These are phyloP conservation scores for Cryptoblepharus egeriae DNA, from an alignment of 2,797 vertebrate genomes.

Conservation along the genomic window DNA sequence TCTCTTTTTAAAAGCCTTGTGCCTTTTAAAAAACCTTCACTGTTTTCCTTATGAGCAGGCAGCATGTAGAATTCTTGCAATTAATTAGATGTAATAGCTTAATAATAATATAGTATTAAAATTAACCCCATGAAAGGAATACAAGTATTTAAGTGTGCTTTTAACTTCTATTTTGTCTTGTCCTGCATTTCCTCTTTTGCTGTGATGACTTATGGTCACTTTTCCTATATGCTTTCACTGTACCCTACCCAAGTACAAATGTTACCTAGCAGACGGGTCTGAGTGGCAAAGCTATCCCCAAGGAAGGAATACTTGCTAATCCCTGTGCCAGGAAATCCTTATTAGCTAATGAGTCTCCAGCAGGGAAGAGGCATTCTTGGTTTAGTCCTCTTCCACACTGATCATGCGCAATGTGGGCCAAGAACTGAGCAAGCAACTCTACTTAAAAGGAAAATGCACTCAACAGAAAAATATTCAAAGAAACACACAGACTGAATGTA, in stretches of 20 bases:
- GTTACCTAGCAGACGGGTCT: rapidly evolving
- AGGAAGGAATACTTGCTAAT: background rate
- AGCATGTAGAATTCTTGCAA: too few relatives aligned
- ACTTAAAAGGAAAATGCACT: background rate
- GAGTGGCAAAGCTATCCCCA: background rate
- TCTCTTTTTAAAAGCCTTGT: too few relatives aligned
- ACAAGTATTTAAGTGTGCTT: too few relatives aligned
- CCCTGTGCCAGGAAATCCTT: background rate
- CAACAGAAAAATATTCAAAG: background rate
- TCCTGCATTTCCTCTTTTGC: too few relatives aligned
- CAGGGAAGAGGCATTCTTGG: background rate
- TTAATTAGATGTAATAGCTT: too few relatives aligned
- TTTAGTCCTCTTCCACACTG: background rate
- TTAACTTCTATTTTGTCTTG: too few relatives aligned
- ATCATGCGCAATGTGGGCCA: background rate
- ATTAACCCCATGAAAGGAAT: too few relatives aligned
- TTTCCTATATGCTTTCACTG: background rate
- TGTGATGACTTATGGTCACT: too few relatives aligned
- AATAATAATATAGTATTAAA: too few relatives aligned
- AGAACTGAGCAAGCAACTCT: background rate
- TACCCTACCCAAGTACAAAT: background rate
- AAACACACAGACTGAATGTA: background rate
- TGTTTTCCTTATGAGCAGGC: too few relatives aligned
- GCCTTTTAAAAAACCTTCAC: too few relatives aligned
- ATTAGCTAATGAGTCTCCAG: background rate